Evolutionary conservation across 2,888 invertebrate genomes (phyloP), one percentile per base, ranked within the genome.

Genomic region (Gymnoscelis rufifasciata): DNA sequence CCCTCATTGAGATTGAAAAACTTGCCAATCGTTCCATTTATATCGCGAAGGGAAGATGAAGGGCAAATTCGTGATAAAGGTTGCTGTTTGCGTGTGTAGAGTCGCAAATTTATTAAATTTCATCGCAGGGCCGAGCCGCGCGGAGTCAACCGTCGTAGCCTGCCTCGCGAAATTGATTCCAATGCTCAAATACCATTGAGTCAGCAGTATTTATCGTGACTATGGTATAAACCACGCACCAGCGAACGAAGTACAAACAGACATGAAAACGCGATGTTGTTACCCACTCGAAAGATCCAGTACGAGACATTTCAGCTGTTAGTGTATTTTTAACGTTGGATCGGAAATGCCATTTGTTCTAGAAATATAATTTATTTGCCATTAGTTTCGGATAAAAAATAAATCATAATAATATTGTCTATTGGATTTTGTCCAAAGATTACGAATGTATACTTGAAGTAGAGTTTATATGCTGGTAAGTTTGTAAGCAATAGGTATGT

Each of bases 31-130:
- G 38, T 43, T 51, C 15, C 41, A 51, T 52, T 51, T 50, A 43
- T 51, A 53, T 51, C 35, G n/a, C 10, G 35, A 35, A 35, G 35
- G 35, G 35, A 50, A 45, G 38, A 45, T 38, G 51, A 52, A 51
- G 38, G 45, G 57, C 59, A 59, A 56, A 56, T 60, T 60, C 50
- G 53, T 50, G 30, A 38, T 43, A 42, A 37, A 28, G 38, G 26
- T 47, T 43, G 43, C 45, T 40, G 33, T 51, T 69, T 62, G 75
- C 78, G 74, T 77, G 74, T 76, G 52, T 52, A 38, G 14, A 47
- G 54, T 60, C 49, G 62, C 59, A 60, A 60, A 68, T 71, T 74
- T 68, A 69, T 71, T 68, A 66, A 70, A 70, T 72, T 72, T 68
- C 51, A 57, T 60, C 55, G 63, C 56, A 58, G 62, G 59, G 46